phyloP scores from a whole-genome alignment of 2,113 vertebrate species.

The Cromileptes altivelis region DNA sequence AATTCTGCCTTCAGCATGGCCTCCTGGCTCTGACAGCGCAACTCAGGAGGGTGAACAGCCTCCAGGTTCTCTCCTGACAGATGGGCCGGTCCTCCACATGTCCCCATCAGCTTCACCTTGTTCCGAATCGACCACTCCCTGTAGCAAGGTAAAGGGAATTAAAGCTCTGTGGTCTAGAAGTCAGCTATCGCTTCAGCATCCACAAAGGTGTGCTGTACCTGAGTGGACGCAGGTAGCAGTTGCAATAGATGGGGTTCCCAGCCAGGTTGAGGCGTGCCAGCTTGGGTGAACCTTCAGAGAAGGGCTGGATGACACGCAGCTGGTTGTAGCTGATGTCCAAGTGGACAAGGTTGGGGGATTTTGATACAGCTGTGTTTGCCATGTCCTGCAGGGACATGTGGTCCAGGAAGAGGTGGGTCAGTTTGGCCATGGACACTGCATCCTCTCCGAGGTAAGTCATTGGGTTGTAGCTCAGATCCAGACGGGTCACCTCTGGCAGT shows the following conservation, averaged over 20 bases:
- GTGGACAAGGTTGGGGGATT: conserved; percentile 85
- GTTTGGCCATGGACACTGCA: conserved; percentile 87
- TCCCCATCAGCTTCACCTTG: conserved; percentile 83
- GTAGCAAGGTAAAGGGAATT: neutral
- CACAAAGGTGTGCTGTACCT: conserved; percentile 42
- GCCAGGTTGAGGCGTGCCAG: conserved; percentile 87
- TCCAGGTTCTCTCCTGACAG: conserved; percentile 88
- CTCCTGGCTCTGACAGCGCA: conserved; percentile 86
- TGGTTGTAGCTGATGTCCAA: conserved; percentile 92
- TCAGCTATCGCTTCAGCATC: neutral
- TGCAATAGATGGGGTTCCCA: conserved; percentile 92
- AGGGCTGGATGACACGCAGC: conserved; percentile 87
- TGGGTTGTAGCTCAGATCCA: conserved; percentile 94
- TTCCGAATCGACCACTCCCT: conserved; percentile 85
- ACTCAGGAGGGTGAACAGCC: conserved; percentile 83
- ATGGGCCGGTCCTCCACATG: conserved; percentile 84
- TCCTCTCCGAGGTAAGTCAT: conserved; percentile 92
- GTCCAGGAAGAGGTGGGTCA: conserved; percentile 91
- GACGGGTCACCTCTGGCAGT: conserved; percentile 83
- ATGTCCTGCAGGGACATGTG: conserved; percentile 93
- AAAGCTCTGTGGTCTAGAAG: no score
- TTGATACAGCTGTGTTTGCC: conserved; percentile 85
- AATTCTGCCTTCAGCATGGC: conserved; percentile 82
- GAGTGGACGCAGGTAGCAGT: conserved; percentile 90
- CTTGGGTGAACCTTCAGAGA: conserved; percentile 79